Evolutionary conservation across 2,797 vertebrate species (phyloP), one percentile per base, ranked within the genome.

Genomic region (Spizella passerina): DNA sequence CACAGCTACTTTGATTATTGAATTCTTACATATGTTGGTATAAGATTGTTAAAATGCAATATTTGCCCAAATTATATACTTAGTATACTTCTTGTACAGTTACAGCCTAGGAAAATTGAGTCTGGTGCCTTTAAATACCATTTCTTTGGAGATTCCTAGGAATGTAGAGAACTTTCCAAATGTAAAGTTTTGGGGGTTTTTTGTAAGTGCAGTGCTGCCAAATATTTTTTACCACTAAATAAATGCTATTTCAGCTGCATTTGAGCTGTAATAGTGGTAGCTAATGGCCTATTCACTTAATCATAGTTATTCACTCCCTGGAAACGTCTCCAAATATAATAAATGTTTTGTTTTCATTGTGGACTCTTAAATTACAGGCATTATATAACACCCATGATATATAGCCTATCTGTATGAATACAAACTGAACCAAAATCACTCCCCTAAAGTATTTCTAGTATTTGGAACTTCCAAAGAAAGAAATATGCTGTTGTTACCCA

Each of bases 131-230:
- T 95, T 91, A 96, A 95, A 86, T 7, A 92, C 27, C 38, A 91
- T 65, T 88, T 93, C 65, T 94, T 86, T 64, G 59, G 61, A 90
- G 78, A 94, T 55, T 29, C 64, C 5, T 70, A 92, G 77, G 86
- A 94, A 91, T 61, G 73, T 23, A 70, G 50, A 92, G 17, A 39
- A 80, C 59, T 93, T 90, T 95, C 82, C 84, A 91, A 85, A 92
- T 73, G 47, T 80, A 52, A 94, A 80, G 59, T 61, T 85, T 39
- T 44, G 26, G 8, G 7, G 0, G 0, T 21, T 52, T 92, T 88
- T 64, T 86, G 18, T 1, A 19, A 94, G 30, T 47, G 30, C 61
- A 76, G 30, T 38, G 46, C 49, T 91, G 95, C 84, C 90, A 90
- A 95, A 34, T 80, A 93, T 77, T 84, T 85, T 82, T 79, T 91